These are phyloP conservation scores for Rhipidura dahli DNA, from an alignment of 2,113 vertebrate genomes.

Conservation along the genomic window DNA sequence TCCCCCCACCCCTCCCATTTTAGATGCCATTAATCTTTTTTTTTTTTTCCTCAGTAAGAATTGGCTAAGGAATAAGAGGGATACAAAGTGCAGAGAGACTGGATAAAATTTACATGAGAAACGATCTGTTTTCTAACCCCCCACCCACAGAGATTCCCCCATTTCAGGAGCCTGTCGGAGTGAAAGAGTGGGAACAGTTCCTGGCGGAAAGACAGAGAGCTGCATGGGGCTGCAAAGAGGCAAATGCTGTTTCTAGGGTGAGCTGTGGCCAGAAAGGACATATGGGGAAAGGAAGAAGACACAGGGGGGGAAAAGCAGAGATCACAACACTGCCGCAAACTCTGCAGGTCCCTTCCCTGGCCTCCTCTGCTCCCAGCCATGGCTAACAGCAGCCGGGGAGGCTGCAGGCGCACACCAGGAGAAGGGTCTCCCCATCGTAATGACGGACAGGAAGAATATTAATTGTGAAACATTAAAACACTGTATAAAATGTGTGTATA, in stretches of 20 bases:
- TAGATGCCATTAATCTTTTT: constrained; percentile 22
- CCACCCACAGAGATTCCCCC: constrained; percentile 2
- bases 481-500: neutral
- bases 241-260: neutral
- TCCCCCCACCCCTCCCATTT: neutral
- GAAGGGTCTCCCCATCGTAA: accelerated
- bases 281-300: neutral
- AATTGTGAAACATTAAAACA: neutral
- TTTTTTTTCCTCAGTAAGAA: neutral
- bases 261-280: neutral
- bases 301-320: neutral
- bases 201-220: neutral
- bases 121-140: neutral
- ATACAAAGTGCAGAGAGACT: neutral
- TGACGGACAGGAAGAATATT: neutral
- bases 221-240: neutral
- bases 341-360: neutral
- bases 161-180: neutral
- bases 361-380: neutral
- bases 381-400: neutral
- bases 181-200: neutral
- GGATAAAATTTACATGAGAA: constrained; percentile 49
- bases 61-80: neutral
- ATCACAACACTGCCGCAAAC: neutral
- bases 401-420: neutral